A percentile compares a stretch with the other conserved stretches of the same genome.
These are phyloP conservation scores for Caenorhabditis drosophilae DNA, from an alignment of 2,888 invertebrate genomes.

Conservation along the genomic window DNA sequence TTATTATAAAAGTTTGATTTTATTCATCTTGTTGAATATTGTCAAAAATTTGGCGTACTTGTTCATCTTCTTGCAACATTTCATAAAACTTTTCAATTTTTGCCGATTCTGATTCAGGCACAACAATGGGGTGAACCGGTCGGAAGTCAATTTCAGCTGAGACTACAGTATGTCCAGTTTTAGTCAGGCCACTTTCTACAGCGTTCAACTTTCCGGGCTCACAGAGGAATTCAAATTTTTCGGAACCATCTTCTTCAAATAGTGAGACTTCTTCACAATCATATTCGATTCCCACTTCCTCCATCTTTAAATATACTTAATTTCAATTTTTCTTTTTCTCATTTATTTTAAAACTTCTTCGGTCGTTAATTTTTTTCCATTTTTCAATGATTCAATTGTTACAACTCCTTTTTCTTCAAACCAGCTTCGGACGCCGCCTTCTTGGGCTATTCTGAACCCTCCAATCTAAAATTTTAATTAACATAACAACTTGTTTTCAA, in stretches of 20 bases:
- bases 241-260: conserved; percentile 39
- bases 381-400: conserved; percentile 31
- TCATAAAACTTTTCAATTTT: conserved; percentile 50
- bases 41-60: conserved; percentile 45
- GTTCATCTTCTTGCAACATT: conserved; percentile 47
- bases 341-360: too few species aligned
- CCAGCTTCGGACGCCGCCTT: conserved; percentile 53
- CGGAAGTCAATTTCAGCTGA: conserved; percentile 48
- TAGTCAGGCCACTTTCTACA: conserved; percentile 43
- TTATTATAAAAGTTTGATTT: conserved; percentile 8
- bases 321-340: too few species aligned
- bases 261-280: conserved; percentile 61
- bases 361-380: conserved; percentile 33
- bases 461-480: conserved; percentile 36
- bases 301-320: conserved; percentile 46
- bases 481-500: neutral
- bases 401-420: conserved; percentile 60
- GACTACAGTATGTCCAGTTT: conserved; percentile 38
- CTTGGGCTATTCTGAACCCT: conserved; percentile 56
- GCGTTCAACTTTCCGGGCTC: conserved; percentile 40
- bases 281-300: conserved; percentile 61
- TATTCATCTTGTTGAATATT: conserved; percentile 37
- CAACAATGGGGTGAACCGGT: conserved; percentile 44
- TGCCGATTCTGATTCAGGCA: conserved; percentile 35
- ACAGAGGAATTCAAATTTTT: conserved; percentile 54